These are phyloP conservation scores for Eufriesea mexicana DNA, from an alignment of 1,140 invertebrate genomes.

Conservation along the genomic window DNA sequence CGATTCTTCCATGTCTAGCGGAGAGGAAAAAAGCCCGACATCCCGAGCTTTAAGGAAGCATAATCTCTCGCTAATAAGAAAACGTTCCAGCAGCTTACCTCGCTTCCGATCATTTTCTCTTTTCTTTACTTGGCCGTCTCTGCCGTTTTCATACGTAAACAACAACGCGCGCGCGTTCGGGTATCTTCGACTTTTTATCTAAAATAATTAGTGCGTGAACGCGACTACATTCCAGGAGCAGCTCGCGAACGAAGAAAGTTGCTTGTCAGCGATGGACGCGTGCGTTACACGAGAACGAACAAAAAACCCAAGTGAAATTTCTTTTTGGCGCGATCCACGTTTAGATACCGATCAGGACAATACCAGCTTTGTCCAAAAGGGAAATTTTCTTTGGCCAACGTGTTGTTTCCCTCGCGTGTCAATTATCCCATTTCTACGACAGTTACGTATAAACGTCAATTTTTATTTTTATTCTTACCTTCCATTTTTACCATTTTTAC, in stretches of 20 bases:
- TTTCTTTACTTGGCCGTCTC: background rate
- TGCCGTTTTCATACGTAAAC: background rate
- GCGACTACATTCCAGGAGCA: constrained; percentile 38
- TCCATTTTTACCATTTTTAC: too few species aligned
- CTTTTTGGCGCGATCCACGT: constrained; percentile 3
- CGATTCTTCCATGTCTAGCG: background rate
- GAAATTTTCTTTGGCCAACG: too few species aligned
- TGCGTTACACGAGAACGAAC: constrained; percentile 35
- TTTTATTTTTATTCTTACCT: too few species aligned
- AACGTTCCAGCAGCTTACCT: background rate
- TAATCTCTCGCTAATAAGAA: background rate
- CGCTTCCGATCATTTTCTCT: constrained; percentile 5
- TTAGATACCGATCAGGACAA: background rate
- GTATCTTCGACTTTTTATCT: constrained; percentile 57
- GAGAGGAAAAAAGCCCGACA: background rate
- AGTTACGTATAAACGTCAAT: too few species aligned
- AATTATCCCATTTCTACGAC: too few species aligned
- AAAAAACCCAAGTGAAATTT: background rate
- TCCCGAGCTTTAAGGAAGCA: too few species aligned
- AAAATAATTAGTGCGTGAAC: constrained; percentile 68
- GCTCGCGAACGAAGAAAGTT: constrained; percentile 42
- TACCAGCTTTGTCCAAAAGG: background rate
- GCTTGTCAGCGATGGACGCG: constrained; percentile 30
- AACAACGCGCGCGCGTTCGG: background rate
- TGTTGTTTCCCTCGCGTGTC: too few species aligned